A percentile compares a stretch with the other conserved stretches of the same genome.
These are phyloP conservation scores for Pleuronectes platessa DNA, from an alignment of 2,113 vertebrate genomes.

Conservation along the genomic window DNA sequence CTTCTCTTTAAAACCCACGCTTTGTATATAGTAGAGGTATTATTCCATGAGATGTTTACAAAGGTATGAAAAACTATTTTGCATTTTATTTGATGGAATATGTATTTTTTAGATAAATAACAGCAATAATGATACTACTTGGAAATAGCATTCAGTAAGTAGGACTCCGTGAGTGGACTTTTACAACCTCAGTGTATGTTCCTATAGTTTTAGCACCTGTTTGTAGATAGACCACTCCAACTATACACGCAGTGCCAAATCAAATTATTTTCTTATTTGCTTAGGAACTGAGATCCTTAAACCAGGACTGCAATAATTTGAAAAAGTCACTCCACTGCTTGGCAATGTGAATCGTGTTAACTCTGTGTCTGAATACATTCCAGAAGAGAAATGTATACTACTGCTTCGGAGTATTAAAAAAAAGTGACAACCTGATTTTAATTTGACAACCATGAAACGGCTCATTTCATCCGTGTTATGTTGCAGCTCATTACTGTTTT, in stretches of 20 bases:
- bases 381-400: conserved; percentile 24
- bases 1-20: conserved; percentile 36
- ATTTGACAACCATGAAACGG: conserved; percentile 24
- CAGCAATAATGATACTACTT: conserved; percentile 51
- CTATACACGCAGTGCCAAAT: conserved; percentile 54
- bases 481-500: conserved; percentile 30
- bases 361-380: conserved; percentile 48
- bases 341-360: conserved; percentile 45
- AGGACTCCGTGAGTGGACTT: conserved; percentile 28
- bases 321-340: conserved; percentile 37
- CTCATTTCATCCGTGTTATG: conserved; percentile 46
- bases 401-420: conserved; percentile 41
- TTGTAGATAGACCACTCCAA: conserved; percentile 42
- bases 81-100: conserved; percentile 55
- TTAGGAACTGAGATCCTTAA: conserved; percentile 22
- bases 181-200: conserved; percentile 37
- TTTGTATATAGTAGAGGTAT: conserved; percentile 59
- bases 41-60: conserved; percentile 63
- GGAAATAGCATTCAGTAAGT: conserved; percentile 17
- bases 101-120: conserved; percentile 66
- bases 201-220: conserved; percentile 27
- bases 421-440: conserved; percentile 22
- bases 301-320: conserved; percentile 36
- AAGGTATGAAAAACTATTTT: conserved; percentile 62
- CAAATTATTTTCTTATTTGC: conserved; percentile 28